Base-by-base conservation (phyloP, 2,797 vertebrate species). In the Leptoclinus maculatus region DNA sequence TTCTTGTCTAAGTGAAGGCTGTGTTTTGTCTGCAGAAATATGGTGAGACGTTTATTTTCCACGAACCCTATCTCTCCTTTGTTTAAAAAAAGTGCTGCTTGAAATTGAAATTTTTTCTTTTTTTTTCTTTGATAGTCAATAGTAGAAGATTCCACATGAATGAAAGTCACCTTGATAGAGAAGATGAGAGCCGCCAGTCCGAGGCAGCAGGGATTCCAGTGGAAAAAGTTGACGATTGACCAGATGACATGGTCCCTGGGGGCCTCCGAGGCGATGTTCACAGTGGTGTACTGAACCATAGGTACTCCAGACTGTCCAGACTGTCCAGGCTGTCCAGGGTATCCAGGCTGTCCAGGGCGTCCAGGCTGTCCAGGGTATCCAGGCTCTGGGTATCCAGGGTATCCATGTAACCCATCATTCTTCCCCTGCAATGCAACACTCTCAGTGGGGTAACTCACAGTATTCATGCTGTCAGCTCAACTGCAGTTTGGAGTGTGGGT, bases 131-230 rank as follows among this genome's bases (percentile, higher is more conserved):
- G 6, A 34, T 7, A 34, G 32, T 6, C 7, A 34, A 34, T 7
- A 34, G 32, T 34, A 34, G 32, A 34, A 34, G 1, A 29, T 51
- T 36, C 8, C 3, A 1, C 2, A n/a, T 29, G 12, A 71, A 23
- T 27, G 7, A 36, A 53, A 79, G 62, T 82, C 32, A 91, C 90
- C 87, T 84, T 90, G 76, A 90, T 4, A 0, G 90, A 90, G 64
- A 2, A 67, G 36, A 86, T 70, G 8, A 91, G 17, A 7, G 90
- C 90, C 0, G 34, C 69, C 59, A 90, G 73, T 23, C 88, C 87
- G 1, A 90, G 81, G 41, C 86, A 88, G 9, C 0, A 78, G 1
- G 41, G 41, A 65, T 87, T 87, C 1, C 0, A 1, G 5, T 83
- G 57, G 9, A 36, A 0, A 0, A 84, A 67, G 45, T 7, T 39